Conservation (phyloP, 2,888 invertebrate genomes). For the Scelioninae gen. 1 region DNA sequence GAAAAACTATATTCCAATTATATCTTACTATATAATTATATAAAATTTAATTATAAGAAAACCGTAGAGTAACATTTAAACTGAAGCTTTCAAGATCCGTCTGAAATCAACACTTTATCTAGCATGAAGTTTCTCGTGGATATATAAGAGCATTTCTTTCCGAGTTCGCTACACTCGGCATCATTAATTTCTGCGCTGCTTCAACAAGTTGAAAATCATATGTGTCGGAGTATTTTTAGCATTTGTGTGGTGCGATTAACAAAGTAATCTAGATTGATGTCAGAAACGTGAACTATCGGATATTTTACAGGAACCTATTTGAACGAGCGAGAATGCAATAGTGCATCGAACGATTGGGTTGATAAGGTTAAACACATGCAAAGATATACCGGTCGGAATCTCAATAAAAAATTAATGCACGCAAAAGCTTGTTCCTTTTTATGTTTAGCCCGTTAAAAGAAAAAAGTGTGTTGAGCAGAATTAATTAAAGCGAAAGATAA, state of each 20-base stretch:
- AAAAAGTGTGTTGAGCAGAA: conserved; percentile 25
- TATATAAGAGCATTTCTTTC: conserved; percentile 20
- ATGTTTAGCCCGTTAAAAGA: conserved; percentile 11
- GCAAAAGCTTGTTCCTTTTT: conserved; percentile 46
- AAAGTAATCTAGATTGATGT: conserved; percentile 52
- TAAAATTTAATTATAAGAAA: not conserved
- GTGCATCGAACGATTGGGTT: conserved; percentile 40
- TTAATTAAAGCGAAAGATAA: conserved; percentile 47
- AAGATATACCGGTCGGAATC: conserved; percentile 54
- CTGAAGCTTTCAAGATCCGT: not conserved
- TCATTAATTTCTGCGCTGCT: conserved; percentile 40
- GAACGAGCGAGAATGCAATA: conserved; percentile 29
- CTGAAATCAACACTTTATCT: conserved; percentile 8
- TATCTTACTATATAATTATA: too few relatives aligned
- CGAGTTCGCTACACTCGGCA: conserved; percentile 32
- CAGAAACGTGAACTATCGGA: conserved; percentile 49
- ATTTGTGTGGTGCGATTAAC: conserved; percentile 36
- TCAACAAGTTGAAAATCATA: conserved; percentile 59
- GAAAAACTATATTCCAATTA: too few relatives aligned
- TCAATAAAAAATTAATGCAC: conserved; percentile 60
- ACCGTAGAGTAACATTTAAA: not conserved
- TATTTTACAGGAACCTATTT: conserved; percentile 42
- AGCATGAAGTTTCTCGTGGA: conserved; percentile 10
- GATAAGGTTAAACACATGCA: conserved; percentile 63
- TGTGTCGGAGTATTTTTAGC: conserved; percentile 36